phyloP scores from a whole-genome alignment of 2,797 vertebrate species.

The Mycteria americana region DNA sequence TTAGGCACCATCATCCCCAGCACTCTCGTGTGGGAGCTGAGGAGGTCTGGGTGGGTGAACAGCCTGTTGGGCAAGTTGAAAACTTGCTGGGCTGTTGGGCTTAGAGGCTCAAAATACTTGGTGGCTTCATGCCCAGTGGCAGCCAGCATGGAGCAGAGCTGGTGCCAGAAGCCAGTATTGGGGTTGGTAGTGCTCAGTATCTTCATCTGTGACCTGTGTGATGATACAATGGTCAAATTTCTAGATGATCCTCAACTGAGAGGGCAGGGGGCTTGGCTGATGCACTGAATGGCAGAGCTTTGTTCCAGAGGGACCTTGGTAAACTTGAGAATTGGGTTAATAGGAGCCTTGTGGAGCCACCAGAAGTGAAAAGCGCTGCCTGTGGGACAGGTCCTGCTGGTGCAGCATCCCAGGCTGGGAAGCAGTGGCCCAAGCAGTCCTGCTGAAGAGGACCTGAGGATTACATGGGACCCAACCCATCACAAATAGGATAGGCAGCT shows the following conservation, averaged over 20 bases:
- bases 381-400: background rate
- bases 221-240: background rate
- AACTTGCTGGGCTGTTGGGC: background rate
- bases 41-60: background rate
- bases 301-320: background rate
- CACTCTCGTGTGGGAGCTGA: background rate
- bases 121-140: background rate
- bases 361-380: background rate
- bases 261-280: background rate
- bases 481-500: background rate
- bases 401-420: background rate
- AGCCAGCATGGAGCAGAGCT: background rate
- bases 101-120: background rate
- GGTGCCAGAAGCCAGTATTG: background rate
- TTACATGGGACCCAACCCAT: background rate
- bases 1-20: background rate
- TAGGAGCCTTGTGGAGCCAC: background rate
- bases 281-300: background rate
- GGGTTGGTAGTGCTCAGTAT: background rate
- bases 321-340: background rate
- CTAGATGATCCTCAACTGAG: background rate
- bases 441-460: background rate
- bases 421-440: background rate
- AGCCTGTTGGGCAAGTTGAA: background rate
- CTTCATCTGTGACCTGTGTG: background rate